Evolutionary conservation across 2,797 vertebrate species (phyloP), one percentile per base, ranked within the genome.

Genomic region (Microctenopoma steveboyesi): DNA sequence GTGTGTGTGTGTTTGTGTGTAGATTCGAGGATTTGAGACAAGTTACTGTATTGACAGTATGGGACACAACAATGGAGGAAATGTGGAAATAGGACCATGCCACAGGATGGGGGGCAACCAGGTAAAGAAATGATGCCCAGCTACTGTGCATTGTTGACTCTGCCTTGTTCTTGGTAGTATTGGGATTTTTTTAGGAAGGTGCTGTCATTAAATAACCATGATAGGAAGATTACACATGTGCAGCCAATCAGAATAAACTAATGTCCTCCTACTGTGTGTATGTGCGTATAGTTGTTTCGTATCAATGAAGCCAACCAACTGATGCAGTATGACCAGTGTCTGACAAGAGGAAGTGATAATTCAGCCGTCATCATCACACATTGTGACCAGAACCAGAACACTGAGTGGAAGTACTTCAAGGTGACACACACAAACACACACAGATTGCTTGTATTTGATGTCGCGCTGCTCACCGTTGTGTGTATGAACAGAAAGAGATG

Each of bases 71-170:
- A 98, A 99, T 0, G 97, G 98, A 58, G 98, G 97, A 3, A 93
- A 92, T 4, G 94, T 97, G 43, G 98, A 99, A 84, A 95, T 96
- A 0, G 98, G 98, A 30, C 97, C 97, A 0, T 99, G 98, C 81
- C 98, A 99, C 86, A 93, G 97, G 77, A 99, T 99, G 98, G 98
- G 98, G 12, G 98, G 98, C 18, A 99, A 99, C 82, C 98, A 99
- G 96, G 98, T 99, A 91, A 89, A 64, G 1, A 18, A n/a, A 50
- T n/a, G 16, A 15, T 15, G 1, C 13, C 39, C 39, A 42, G 3
- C 39, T 42, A 42, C 12, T 42, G 14, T 16, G 5, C 42, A 18
- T 8, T n/a, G 5, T 4, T 45, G 43, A 2, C 16, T 9, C 4
- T n/a, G 15, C 16, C 3, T 5, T 43, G 14, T 15, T 39, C 37